These are phyloP conservation scores for Nomada goodeniana DNA, from an alignment of 2,888 invertebrate genomes.

Conservation along the genomic window DNA sequence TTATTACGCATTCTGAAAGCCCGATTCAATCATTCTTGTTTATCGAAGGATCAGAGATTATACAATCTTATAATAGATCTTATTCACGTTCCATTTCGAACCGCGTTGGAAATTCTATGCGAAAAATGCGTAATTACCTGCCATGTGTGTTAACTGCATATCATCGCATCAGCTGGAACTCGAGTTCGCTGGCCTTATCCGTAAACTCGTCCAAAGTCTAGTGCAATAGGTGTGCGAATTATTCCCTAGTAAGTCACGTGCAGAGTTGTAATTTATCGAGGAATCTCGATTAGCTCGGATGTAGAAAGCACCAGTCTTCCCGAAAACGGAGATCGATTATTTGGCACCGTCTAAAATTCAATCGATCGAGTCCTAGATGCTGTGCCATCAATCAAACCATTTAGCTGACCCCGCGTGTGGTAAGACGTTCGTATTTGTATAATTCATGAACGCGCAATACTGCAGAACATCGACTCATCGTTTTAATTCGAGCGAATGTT, in stretches of 20 bases:
- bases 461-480: not conserved
- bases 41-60: no score
- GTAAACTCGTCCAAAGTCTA: slow-evolving; percentile 69
- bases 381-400: slow-evolving; percentile 9
- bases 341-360: not conserved
- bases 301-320: not conserved
- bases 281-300: no score
- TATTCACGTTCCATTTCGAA: no score
- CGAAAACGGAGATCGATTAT: slow-evolving; percentile 3
- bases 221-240: slow-evolving; percentile 59
- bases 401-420: not conserved
- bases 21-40: no score
- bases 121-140: no score
- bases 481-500: not conserved
- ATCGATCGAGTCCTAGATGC: not conserved
- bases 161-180: no score
- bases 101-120: no score
- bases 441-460: slow-evolving; percentile 15
- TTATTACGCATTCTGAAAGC: no score
- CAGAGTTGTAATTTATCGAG: not conserved
- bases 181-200: slow-evolving; percentile 59
- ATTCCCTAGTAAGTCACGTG: slow-evolving; percentile 31
- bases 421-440: slow-evolving; percentile 4
- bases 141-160: no score
- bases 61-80: no score